Evolutionary conservation across 2,888 invertebrate genomes (phyloP).

Genomic region (Dichetophora obliterata): DNA sequence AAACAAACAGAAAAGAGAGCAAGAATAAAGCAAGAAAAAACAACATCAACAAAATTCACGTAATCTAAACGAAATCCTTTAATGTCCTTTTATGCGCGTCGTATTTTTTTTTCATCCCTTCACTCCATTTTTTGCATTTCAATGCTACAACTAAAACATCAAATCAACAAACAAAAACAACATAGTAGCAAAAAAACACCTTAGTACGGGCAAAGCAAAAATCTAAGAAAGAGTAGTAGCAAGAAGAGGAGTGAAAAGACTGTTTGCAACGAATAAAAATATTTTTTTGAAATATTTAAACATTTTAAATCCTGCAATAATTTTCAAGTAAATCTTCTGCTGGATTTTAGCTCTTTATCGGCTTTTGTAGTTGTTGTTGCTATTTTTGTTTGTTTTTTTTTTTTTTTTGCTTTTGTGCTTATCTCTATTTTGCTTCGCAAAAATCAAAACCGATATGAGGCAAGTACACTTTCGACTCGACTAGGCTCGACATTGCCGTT

Average conservation of each 20-base stretch:
- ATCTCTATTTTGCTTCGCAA: not conserved
- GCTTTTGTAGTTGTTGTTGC: not conserved
- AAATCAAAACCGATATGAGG: too few relatives aligned
- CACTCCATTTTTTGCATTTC: not conserved
- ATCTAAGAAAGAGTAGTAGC: not conserved
- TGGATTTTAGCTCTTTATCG: constrained; percentile 14
- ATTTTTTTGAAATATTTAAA: not conserved
- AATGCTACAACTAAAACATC: not conserved
- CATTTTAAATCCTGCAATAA: constrained; percentile 24
- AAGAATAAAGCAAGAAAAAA: not conserved
- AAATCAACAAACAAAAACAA: not conserved
- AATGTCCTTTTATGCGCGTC: not conserved
- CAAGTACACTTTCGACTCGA: too few relatives aligned
- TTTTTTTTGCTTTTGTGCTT: not conserved
- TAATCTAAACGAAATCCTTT: not conserved
- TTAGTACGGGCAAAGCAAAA: not conserved
- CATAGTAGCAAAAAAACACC: not conserved
- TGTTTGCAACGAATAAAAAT: not conserved
- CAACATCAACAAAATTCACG: not conserved
- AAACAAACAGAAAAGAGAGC: too few relatives aligned
- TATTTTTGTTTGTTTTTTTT: not conserved
- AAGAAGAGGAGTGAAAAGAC: not conserved
- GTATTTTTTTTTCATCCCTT: not conserved
- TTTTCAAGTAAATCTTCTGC: constrained; percentile 22
- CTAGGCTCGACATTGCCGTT: not conserved